These are phyloP conservation scores for Melanogrammus aeglefinus DNA, from an alignment of 2,797 vertebrate species.

Conservation along the genomic window DNA sequence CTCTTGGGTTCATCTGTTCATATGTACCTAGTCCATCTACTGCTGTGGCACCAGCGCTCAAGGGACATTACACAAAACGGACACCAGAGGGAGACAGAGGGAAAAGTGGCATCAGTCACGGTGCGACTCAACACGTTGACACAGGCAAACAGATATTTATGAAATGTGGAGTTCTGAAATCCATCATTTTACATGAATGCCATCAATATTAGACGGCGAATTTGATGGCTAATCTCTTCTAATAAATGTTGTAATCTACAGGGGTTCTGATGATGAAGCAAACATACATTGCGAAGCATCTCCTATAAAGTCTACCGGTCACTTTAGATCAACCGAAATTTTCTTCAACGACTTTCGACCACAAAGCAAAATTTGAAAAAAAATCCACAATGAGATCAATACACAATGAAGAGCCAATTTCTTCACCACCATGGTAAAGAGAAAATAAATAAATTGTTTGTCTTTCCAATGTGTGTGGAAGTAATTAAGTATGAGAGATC, in stretches of 20 bases:
- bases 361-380: not conserved
- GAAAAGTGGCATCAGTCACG: not conserved
- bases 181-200: not conserved
- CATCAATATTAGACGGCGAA: slow-evolving; percentile 10
- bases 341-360: slow-evolving; percentile 13
- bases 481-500: not conserved
- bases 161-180: not conserved
- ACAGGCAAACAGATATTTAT: not conserved
- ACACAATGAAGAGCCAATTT: not conserved
- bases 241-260: slow-evolving; percentile 31
- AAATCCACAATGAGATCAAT: not conserved
- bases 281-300: slow-evolving; percentile 48
- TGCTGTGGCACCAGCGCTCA: slow-evolving; percentile 41
- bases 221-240: slow-evolving; percentile 40
- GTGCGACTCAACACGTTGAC: not conserved
- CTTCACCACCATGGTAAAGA: not conserved
- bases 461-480: not conserved
- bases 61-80: slow-evolving; percentile 46
- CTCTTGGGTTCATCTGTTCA: not conserved
- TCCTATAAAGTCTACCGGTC: slow-evolving; percentile 13
- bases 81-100: slow-evolving; percentile 41
- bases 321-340: slow-evolving; percentile 15
- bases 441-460: not conserved
- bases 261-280: slow-evolving; percentile 28
- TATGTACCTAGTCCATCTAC: slow-evolving; percentile 30